These are phyloP conservation scores for Callipepla squamata DNA, from an alignment of 2,113 vertebrate genomes.

Conservation along the genomic window DNA sequence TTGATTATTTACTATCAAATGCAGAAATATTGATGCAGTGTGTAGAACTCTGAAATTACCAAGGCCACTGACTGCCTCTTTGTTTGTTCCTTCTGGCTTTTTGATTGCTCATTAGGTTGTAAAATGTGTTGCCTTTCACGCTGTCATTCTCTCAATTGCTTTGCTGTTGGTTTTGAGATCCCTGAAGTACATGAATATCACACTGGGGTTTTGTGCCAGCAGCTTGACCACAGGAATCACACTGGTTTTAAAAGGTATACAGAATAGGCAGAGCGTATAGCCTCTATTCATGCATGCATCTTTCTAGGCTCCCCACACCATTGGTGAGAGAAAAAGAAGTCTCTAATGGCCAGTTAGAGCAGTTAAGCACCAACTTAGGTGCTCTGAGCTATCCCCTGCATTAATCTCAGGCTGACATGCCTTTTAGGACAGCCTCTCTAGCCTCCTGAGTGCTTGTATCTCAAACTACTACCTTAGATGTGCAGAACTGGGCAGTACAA, in stretches of 20 bases:
- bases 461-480: neutral
- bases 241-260: neutral
- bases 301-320: neutral
- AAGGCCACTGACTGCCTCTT: neutral
- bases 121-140: neutral
- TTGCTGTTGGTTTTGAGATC: neutral
- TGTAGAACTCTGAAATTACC: neutral
- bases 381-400: neutral
- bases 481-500: neutral
- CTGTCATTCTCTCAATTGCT: neutral
- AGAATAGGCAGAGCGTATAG: rapidly evolving
- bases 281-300: neutral
- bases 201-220: neutral
- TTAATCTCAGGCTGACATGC: neutral
- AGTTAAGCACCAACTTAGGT: neutral
- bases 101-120: neutral
- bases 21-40: neutral
- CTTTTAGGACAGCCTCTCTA: neutral
- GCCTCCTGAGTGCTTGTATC: neutral
- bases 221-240: neutral
- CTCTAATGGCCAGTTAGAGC: neutral
- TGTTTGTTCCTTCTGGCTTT: neutral
- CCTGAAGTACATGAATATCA: neutral
- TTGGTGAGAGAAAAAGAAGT: neutral
- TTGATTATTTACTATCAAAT: neutral